phyloP scores from a whole-genome alignment of 2,888 invertebrate species.

The Timema podura region DNA sequence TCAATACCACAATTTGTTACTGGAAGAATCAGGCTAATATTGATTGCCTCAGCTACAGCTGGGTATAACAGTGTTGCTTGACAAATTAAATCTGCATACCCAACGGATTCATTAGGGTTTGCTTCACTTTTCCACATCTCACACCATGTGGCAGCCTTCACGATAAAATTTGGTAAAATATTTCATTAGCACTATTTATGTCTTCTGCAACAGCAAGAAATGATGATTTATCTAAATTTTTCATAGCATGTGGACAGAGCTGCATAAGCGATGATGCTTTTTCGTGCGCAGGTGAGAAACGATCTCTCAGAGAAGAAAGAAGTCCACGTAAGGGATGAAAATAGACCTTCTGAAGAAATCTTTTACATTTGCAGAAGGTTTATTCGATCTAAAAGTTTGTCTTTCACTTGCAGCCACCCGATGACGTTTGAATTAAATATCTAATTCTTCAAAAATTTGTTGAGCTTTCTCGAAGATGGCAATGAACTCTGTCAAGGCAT shows the following conservation, averaged over 20 bases:
- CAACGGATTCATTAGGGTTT: background rate
- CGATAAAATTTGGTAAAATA: constrained; percentile 10
- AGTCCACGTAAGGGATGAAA: constrained; percentile 15
- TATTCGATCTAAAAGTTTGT: background rate
- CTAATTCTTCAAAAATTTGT: background rate
- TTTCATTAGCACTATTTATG: background rate
- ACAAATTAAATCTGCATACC: background rate
- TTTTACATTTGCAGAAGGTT: background rate
- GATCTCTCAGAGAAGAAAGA: constrained; percentile 17
- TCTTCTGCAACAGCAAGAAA: constrained; percentile 2
- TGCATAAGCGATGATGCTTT: background rate
- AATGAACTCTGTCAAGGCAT: background rate
- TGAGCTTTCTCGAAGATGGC: constrained; percentile 6
- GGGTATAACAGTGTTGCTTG: constrained; percentile 1
- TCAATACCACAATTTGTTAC: constrained; percentile 12
- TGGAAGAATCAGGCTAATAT: constrained; percentile 12
- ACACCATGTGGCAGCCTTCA: constrained; percentile 5
- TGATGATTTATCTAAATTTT: constrained; percentile 10
- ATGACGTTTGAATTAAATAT: constrained; percentile 15
- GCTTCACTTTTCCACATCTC: constrained; percentile 14
- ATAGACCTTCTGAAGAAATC: background rate
- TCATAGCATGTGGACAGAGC: no score
- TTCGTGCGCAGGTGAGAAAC: constrained; percentile 2
- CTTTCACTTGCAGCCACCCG: constrained; percentile 7
- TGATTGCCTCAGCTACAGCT: constrained; percentile 14